phyloP scores from a whole-genome alignment of 1,140 invertebrate species.

The Bilobella aurantiaca region DNA sequence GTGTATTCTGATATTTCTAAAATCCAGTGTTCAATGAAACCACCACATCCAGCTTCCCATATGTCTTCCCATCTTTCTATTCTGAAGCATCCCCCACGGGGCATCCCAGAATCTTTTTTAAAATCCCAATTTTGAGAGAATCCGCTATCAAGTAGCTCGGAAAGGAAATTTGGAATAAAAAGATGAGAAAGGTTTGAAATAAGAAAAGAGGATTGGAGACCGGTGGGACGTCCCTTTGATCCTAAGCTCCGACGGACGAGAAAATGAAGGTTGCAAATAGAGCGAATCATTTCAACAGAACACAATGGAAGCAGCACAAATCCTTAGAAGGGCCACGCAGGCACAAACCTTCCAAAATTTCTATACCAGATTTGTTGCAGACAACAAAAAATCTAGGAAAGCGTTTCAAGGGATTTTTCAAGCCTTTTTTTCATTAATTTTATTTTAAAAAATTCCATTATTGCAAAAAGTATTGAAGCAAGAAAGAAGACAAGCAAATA shows the following conservation, averaged over 20 bases:
- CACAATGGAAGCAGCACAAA: slow-evolving; percentile 6
- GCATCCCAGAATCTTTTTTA: neutral
- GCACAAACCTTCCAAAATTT: too few relatives aligned
- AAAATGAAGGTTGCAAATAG: slow-evolving; percentile 23
- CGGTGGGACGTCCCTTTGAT: slow-evolving; percentile 15
- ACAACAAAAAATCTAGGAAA: too few relatives aligned
- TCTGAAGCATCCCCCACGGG: neutral
- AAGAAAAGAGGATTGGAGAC: neutral
- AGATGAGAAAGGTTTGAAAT: neutral
- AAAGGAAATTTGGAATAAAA: slow-evolving; percentile 1
- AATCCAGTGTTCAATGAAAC: too few relatives aligned
- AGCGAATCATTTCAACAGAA: slow-evolving; percentile 3
- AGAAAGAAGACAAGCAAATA: too few relatives aligned
- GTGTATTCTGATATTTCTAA: too few relatives aligned
- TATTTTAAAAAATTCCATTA: too few relatives aligned
- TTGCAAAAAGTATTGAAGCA: too few relatives aligned
- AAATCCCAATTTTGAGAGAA: slow-evolving; percentile 6
- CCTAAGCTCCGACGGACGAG: slow-evolving; percentile 5
- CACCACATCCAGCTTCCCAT: too few relatives aligned
- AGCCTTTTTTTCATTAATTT: too few relatives aligned
- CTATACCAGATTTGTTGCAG: too few relatives aligned
- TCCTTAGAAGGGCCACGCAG: neutral
- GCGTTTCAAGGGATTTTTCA: too few relatives aligned
- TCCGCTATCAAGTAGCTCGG: neutral
- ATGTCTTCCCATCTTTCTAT: neutral